Conservation (phyloP, 2,113 vertebrate species). For the Tachysurus vachellii region DNA sequence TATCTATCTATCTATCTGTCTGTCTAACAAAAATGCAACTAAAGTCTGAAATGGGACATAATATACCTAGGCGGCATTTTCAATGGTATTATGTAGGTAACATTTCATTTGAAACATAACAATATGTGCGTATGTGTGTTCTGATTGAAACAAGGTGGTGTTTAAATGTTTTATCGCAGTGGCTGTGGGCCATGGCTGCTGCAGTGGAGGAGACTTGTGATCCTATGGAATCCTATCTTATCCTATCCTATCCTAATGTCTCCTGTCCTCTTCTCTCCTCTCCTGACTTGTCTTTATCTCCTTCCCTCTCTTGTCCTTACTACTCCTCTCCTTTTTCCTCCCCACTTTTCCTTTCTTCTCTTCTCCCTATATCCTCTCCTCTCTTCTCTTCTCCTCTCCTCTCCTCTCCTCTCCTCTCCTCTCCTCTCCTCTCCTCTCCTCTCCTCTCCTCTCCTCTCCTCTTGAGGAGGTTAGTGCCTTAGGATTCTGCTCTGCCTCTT, state of each 20-base stretch:
- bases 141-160: constrained; percentile 44
- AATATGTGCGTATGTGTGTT: constrained; percentile 41
- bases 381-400: background rate
- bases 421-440: background rate
- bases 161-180: constrained; percentile 69
- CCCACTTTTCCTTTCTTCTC: no score
- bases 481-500: background rate
- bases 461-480: constrained; percentile 27
- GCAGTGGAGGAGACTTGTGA: constrained; percentile 71
- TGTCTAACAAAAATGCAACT: background rate
- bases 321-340: no score
- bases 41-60: background rate
- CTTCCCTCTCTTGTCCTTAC: background rate
- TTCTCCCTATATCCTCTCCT: no score
- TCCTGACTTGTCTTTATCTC: background rate
- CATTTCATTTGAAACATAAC: background rate
- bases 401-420: background rate
- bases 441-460: constrained; percentile 27
- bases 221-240: constrained; percentile 61
- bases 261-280: background rate
- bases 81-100: background rate
- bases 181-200: constrained; percentile 69
- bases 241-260: background rate
- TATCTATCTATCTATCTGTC: no score
- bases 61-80: background rate